Base-by-base conservation (phyloP, 2,888 invertebrate species). In the Sussaba pulchella region DNA sequence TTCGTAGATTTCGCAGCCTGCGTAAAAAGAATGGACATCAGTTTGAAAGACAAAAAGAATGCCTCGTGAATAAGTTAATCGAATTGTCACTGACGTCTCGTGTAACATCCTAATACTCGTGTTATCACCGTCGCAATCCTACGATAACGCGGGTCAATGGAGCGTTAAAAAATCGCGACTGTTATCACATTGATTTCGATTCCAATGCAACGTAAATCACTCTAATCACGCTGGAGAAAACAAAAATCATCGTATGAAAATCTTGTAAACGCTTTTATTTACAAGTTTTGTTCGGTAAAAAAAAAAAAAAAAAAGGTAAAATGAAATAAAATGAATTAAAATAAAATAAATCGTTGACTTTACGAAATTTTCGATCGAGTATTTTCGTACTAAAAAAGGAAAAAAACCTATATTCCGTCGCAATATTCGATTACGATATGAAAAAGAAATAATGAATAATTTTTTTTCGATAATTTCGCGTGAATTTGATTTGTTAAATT, bases 321-420 rank as follows among this genome's bases (percentile, higher is more conserved):
- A 41, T 24, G 45, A 61, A 57, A 54, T 63, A 63, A 52, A 66
- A 41, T 5, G 6, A 31, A 52, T 21, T 47, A 59, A 63, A 47
- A 36, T 52, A 14, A n/a, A 17, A 26, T 17, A 45, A 10, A 2
- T 36, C 61, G 10, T 21, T 10, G 24, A 14, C 10, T 19, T 14
- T 24, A 43, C 50, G 26, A 63, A 21, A n/a, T 64, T 17, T 1
- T 14, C 14, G 19, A 8, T 17, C 14, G 14, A 14, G 24, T 52
- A 12, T 52, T 21, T 31, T 31, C 17, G 31, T 31, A 31, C 3
- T 14, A 3, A 8, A 17, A 36, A 26, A 31, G 14, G 9, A 8
- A 17, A 36, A 26, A 31, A 31, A 31, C 31, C 31, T 1, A 4
- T 10, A 59, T 39, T 17, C 54, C n/a, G 8, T 26, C n/a, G 24